Evolutionary conservation across 1,140 invertebrate genomes (phyloP).

Genomic region (Drosophila teissieri): DNA sequence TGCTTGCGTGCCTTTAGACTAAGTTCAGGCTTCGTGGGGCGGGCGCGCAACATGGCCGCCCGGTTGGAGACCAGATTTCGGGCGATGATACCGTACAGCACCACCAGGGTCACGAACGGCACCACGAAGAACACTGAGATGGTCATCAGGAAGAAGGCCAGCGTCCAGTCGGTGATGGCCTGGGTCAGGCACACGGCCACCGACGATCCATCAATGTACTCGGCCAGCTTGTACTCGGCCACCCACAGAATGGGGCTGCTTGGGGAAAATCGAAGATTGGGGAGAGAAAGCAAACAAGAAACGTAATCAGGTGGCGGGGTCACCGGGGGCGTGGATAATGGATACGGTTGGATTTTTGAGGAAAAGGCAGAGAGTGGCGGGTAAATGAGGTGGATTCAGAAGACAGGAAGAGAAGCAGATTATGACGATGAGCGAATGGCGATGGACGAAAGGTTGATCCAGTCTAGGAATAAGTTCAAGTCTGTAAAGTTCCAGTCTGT

Average conservation of each 20-base stretch:
- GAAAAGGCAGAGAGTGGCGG: constrained; percentile 15
- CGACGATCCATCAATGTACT: constrained; percentile 89
- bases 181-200: constrained; percentile 91
- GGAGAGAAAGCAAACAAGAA: constrained; percentile 61
- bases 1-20: constrained; percentile 88
- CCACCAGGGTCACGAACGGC: constrained; percentile 91
- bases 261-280: constrained; percentile 15
- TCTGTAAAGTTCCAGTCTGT: constrained; percentile 9
- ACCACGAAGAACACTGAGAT: constrained; percentile 93
- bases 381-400: neutral
- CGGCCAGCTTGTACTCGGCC: constrained; percentile 88
- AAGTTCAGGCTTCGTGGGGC: constrained; percentile 85
- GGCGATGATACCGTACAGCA: constrained; percentile 93
- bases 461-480: constrained; percentile 3
- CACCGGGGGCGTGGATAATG: constrained; percentile 37
- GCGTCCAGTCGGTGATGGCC: constrained; percentile 90
- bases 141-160: constrained; percentile 91
- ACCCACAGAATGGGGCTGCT: constrained; percentile 91
- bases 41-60: constrained; percentile 87
- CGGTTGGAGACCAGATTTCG: constrained; percentile 92
- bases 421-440: constrained; percentile 11
- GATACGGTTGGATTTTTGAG: constrained; percentile 24
- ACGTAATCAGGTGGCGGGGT: constrained; percentile 59
- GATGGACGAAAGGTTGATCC: constrained; percentile 13
- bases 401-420: constrained; percentile 1